Base-by-base conservation (phyloP, 2,797 vertebrate species). In the Tadarida brasiliensis region DNA sequence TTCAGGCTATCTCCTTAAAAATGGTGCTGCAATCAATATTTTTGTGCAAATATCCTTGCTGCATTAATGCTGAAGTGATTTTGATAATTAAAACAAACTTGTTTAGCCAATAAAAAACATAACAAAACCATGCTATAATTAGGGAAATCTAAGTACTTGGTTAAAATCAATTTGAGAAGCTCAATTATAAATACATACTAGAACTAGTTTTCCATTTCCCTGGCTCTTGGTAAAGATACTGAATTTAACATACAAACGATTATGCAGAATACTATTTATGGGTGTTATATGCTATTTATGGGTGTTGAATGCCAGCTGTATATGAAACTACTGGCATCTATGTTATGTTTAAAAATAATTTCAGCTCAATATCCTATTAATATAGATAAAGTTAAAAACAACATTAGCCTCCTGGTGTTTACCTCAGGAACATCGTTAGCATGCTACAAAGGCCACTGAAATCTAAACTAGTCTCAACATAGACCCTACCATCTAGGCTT, bases 101-200 rank as follows among this genome's bases (percentile, higher is more conserved):
- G 17, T 57, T 81, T 47, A 92, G 82, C 6, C 49, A 51, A 51
- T 51, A 51, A 51, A 51, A 51, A 51, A 51, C 49, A 51, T 8
- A 51, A 65, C 73, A 63, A 77, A 65, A 20, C 19, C 57, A 80
- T 39, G 35, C 59, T 77, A 26, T 85, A 87, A 84, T 77, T 85
- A 93, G 47, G 47, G 61, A n/a, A 92, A 87, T 80, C 28, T 82
- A 65, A 85, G 47, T 73, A 80, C 5, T 44, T 90, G 26, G 17
- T 77, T 94, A 57, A 94, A 94, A 91, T 84, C 26, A 81, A 77
- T 78, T 65, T 68, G 65, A 63, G 28, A 93, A 94, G 28, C 19
- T 59, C 57, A 87, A 90, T n/a, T 77, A 54, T 56, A 89, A 90
- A 90, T n/a, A 65, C 2, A 39, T 15, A 71, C 70, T 73, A 87